Percentiles rank a stretch among this genome's conserved stretches.
Evolutionary conservation across 1,140 invertebrate species (phyloP).

Genomic region (Sogatella furcifera): DNA sequence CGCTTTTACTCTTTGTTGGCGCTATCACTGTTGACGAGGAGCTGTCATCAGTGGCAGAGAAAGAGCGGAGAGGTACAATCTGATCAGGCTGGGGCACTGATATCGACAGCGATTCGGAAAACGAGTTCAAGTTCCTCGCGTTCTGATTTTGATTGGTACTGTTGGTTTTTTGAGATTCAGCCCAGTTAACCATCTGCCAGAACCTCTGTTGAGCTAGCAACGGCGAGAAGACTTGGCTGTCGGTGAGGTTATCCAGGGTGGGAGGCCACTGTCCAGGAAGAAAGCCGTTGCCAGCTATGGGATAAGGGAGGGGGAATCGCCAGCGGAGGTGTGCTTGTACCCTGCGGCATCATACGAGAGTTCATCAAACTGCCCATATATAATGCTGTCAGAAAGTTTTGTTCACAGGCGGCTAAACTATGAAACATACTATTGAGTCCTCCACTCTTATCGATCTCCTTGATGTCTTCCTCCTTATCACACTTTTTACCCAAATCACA

Average conservation of each 20-base stretch:
- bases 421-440: slow-evolving; percentile 18
- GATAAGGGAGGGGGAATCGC: not conserved
- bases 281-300: not conserved
- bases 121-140: not conserved
- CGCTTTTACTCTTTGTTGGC: too few species aligned
- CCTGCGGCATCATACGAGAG: slow-evolving; percentile 3
- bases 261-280: not conserved
- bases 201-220: slow-evolving; percentile 34
- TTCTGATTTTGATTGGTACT: not conserved
- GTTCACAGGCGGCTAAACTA: slow-evolving; percentile 35
- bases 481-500: not conserved
- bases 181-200: slow-evolving; percentile 31
- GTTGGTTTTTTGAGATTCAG: slow-evolving; percentile 6
- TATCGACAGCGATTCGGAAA: slow-evolving; percentile 11
- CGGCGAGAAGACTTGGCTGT: not conserved
- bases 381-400: slow-evolving; percentile 45
- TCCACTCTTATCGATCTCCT: not conserved
- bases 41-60: not conserved
- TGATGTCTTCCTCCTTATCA: not conserved
- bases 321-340: not conserved
- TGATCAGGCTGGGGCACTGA: slow-evolving; percentile 3
- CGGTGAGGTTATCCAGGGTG: not conserved
- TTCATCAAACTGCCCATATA: slow-evolving; percentile 45
- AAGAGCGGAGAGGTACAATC: not conserved
- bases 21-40: not conserved